Evolutionary conservation across 2,888 invertebrate genomes (phyloP).

Genomic region (Torymus aiolomorphi): DNA sequence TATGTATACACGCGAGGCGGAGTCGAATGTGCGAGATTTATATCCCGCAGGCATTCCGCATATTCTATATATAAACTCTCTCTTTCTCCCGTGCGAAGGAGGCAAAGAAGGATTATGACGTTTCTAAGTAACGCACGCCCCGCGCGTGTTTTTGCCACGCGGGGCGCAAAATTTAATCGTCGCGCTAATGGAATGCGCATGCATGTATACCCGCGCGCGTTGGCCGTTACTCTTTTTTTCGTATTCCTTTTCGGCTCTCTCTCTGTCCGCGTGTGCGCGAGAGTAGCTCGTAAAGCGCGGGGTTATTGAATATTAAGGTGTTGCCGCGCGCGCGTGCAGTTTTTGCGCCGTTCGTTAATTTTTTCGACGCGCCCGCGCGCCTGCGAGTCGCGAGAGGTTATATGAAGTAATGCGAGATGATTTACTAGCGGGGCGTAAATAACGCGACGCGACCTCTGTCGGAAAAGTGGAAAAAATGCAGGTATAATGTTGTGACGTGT

Average conservation of each 20-base stretch:
- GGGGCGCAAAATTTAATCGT: constrained; percentile 19
- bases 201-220: too few relatives aligned
- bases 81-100: not conserved
- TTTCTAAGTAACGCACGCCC: constrained; percentile 67
- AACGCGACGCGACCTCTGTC: too few relatives aligned
- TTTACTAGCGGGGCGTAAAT: not conserved
- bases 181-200: constrained; percentile 4
- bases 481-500: too few relatives aligned
- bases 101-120: constrained; percentile 66
- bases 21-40: constrained; percentile 27
- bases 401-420: not conserved
- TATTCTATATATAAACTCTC: constrained; percentile 7
- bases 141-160: too few relatives aligned
- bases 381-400: too few relatives aligned
- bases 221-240: not conserved
- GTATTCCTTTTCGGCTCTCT: not conserved
- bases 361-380: not conserved
- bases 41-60: constrained; percentile 26
- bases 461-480: too few relatives aligned
- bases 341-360: not conserved
- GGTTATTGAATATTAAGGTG: constrained; percentile 22
- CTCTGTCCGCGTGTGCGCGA: not conserved
- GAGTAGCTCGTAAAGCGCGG: constrained; percentile 13
- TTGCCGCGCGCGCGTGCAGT: not conserved
- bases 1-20: constrained; percentile 21